Percentiles rank a stretch among this genome's conserved stretches.
phyloP scores from a whole-genome alignment of 2,888 invertebrate genomes.

The Drosophila flavopinicola region DNA sequence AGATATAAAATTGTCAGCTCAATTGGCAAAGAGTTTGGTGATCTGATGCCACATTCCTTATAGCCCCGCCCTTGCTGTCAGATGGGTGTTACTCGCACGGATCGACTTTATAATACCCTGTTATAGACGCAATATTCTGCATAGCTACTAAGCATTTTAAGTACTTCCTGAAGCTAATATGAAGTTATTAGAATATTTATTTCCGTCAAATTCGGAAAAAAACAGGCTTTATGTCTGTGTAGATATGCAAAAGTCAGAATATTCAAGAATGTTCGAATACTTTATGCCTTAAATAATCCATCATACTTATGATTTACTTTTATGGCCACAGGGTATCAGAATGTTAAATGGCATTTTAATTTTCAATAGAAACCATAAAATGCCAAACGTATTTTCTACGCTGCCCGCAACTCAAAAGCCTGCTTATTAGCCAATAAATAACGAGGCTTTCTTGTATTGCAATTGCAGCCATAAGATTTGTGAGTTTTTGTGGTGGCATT shows the following conservation, averaged over 20 bases:
- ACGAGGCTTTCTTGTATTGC: conserved; percentile 10
- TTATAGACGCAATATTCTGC: too few species aligned
- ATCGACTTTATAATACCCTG: conserved; percentile 10
- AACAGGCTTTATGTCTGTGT: too few species aligned
- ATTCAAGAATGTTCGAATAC: background rate
- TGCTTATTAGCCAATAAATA: conserved; percentile 25
- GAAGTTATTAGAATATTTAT: too few species aligned
- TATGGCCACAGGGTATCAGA: conserved; percentile 20
- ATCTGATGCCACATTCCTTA: background rate
- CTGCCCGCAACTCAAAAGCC: conserved; percentile 3
- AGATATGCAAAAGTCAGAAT: too few species aligned
- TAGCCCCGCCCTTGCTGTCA: background rate
- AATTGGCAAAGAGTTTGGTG: conserved; percentile 53
- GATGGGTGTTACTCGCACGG: background rate
- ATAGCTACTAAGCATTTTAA: too few species aligned
- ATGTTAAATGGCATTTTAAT: conserved; percentile 56
- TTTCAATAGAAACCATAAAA: conserved; percentile 54
- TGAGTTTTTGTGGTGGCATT: conserved; percentile 31
- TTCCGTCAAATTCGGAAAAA: too few species aligned
- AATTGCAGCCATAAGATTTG: conserved; percentile 54
- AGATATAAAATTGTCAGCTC: conserved; percentile 54
- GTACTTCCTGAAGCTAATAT: too few species aligned
- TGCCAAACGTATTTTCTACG: background rate
- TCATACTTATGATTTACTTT: background rate
- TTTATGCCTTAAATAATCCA: too few species aligned